Evolutionary conservation across 2,888 invertebrate genomes (phyloP), one percentile per base, ranked within the genome.

Genomic region (Hetaerina titia): DNA sequence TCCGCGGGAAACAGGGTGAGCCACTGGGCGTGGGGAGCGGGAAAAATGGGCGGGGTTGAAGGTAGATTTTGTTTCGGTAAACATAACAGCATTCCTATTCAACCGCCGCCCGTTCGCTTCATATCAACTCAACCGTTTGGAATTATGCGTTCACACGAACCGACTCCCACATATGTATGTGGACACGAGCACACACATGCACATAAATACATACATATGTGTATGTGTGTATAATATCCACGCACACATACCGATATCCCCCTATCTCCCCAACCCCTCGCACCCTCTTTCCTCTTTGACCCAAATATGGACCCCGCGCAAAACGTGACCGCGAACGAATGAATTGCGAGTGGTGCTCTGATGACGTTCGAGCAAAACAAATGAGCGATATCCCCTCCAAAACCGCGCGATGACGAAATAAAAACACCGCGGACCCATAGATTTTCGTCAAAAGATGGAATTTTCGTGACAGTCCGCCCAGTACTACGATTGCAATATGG

Each of bases 331-430:
- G 11, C 25, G 81, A 8, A 11, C 22, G 81, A 25, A 81, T 81
- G 81, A 81, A 81, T 31, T 31, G 81, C 81, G 81, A 31, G 81
- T 17, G 9, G 22, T 69, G 69, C 69, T 69, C 69, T 31, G 81
- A 81, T 81, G 81, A 81, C 81, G 81, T 31, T 22, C 81, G 13
- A 13, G n/a, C 81, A 11, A 81, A 81, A 81, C 81, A 81, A 81
- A 81, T 81, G 81, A 81, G 81, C 81, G 81, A 81, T 81, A 81
- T 81, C 25, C 81, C 31, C 81, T 15, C 31, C 13, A 31, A 81
- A 81, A 15, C 81, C 81, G 25, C 5, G 81, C 25, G 81, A 81
- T 81, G 81, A 81, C 81, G 81, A 81, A 81, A 81, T 81, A 81
- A 81, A 81, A 81, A 81, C 25, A 81, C 11, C 11, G 11, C 2